Evolutionary conservation across 2,888 invertebrate species (phyloP).

Genomic region (Hyalella azteca): DNA sequence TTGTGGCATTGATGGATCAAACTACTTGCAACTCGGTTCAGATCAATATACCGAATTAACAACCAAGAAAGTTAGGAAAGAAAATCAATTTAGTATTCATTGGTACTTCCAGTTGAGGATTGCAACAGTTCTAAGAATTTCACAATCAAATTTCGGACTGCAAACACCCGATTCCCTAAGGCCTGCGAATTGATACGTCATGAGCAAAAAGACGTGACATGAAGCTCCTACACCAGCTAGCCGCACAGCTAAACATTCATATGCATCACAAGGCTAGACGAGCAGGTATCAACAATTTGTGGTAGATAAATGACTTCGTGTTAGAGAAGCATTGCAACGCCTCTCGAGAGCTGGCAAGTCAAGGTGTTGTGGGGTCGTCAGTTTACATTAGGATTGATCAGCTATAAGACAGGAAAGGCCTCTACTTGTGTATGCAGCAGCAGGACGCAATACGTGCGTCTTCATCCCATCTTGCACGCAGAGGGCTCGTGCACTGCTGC

Average conservation of each 20-base stretch:
- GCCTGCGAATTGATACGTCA: too few relatives aligned
- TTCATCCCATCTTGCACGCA: background rate
- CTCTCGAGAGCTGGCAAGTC: constrained; percentile 7
- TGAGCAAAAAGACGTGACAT: too few relatives aligned
- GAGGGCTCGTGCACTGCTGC: background rate
- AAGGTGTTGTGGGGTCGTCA: background rate
- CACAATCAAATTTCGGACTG: too few relatives aligned
- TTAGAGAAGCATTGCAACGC: constrained; percentile 3
- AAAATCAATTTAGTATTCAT: too few relatives aligned
- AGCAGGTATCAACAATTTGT: constrained; percentile 14
- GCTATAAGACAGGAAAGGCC: background rate
- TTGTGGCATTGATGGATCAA: too few relatives aligned
- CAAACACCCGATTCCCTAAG: too few relatives aligned
- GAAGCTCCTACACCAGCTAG: too few relatives aligned
- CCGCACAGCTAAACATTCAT: constrained; percentile 11
- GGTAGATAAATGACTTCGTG: background rate
- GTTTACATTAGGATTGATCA: constrained; percentile 24
- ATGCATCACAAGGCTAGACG: constrained; percentile 7
- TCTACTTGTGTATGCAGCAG: background rate
- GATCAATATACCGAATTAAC: too few relatives aligned
- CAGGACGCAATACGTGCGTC: background rate
- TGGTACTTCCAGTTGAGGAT: too few relatives aligned
- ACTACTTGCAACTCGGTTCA: too few relatives aligned
- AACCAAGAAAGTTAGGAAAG: too few relatives aligned
- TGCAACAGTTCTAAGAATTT: too few relatives aligned